Base-by-base conservation (phyloP, 1,140 invertebrate species). In the Leptopilina boulardi region DNA sequence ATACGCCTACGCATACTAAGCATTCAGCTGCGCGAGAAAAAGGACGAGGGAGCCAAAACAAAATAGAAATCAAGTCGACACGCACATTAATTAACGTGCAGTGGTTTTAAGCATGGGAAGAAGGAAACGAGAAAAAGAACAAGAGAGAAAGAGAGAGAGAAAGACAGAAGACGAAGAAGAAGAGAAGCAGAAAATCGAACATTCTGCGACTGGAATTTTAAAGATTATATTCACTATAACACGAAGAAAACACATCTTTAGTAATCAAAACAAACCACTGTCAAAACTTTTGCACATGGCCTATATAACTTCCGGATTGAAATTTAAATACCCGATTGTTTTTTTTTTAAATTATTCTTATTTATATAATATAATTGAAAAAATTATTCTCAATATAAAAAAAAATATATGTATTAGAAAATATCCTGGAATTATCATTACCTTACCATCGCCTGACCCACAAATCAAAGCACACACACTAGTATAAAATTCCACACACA, bases 401-500 rank as follows among this genome's bases (percentile, higher is more conserved):
- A n/a, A n/a, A n/a, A n/a, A n/a, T n/a, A n/a, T n/a, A n/a, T 66
- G 6, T 30, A 30, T 59, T n/a, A n/a, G n/a, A 30, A 66, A 15
- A 66, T 30, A 23, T 23, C 21, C 19, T 30, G 26, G 26, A 15
- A 23, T 30, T 66, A n/a, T 66, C 59, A 30, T 23, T 66, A 66
- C 59, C 59, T 66, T 66, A 66, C 59, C 59, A 66, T 66, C 23
- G n/a, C 59, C 83, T 81, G 82, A 81, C 78, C 79, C 80, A 82
- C 79, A 78, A 86, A 79, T 78, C 51, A 83, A 76, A 79, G 70
- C 76, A 80, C 73, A 80, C 73, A 56, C 59, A 56, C 70, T 18
- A 44, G 74, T 44, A n/a, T n/a, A 70, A 34, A 70, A 71, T 71
- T 74, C 56, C 41, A 41, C 59, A 47, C 23, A 78, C 66, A 70